Evolutionary conservation across 2,113 vertebrate species (phyloP), one percentile per base, ranked within the genome.

Genomic region (Bos taurus): DNA sequence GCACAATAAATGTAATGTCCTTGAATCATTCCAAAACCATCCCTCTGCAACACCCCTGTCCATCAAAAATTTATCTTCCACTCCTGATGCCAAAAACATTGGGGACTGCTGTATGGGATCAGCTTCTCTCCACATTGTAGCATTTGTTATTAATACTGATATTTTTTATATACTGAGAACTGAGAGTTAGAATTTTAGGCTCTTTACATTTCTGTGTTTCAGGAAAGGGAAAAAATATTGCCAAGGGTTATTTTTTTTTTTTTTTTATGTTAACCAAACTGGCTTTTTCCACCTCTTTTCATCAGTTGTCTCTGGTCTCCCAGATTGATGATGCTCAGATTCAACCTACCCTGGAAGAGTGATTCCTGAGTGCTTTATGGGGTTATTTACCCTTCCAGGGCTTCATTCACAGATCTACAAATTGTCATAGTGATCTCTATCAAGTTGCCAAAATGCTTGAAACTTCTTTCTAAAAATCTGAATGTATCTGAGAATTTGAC

Each of bases 401-500:
- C 26, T 92, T 54, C 85, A 74, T 14, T 2, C 64, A 36, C 7
- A 3, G n/a, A 6, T 74, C n/a, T 86, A 21, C 46, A 81, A 52
- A 86, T 71, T 80, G 8, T 50, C 13, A 9, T 84, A 30, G 40
- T 52, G 46, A 90, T 88, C 54, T 57, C 7, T 50, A 54, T 90
- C 28, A 40, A n/a, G 10, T 60, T 93, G 46, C 71, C 57, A 95
- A 57, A 94, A 78, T 91, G 46, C 77, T 64, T 60, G n/a, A 57
- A 77, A 12, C 33, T 92, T 93, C 46, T 80, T 88, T 93, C 90
- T 83, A 52, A 91, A 52, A 92, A 77, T 95, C 77, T 96, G 43
- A 87, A 17, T 46, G 2, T 80, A 59, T 87, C 91, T 90, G 80
- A 81, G 57, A 93, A 48, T 89, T 88, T 90, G 17, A 95, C 62